These are phyloP conservation scores for Chiloscyllium plagiosum DNA, from an alignment of 2,113 vertebrate genomes.

Conservation along the genomic window DNA sequence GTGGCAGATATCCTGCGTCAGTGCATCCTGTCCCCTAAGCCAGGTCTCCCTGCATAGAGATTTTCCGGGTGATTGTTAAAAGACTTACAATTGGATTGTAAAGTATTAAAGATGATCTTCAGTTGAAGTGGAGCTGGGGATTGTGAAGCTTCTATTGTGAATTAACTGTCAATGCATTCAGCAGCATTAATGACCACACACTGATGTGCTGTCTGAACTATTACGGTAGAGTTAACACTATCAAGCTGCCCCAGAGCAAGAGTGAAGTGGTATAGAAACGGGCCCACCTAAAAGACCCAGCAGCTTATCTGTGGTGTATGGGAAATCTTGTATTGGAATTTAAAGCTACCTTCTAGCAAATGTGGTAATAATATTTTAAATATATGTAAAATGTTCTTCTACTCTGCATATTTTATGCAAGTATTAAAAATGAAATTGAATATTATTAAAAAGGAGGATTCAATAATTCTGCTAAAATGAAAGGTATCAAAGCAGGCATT, in stretches of 20 bases:
- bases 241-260: constrained; percentile 24
- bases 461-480: constrained; percentile 30
- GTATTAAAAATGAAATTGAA: constrained; percentile 35
- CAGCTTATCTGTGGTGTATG: constrained; percentile 7
- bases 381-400: constrained; percentile 26
- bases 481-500: constrained; percentile 27
- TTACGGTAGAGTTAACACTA: constrained; percentile 22
- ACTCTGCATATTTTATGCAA: constrained; percentile 18
- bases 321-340: constrained; percentile 4
- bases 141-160: not conserved
- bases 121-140: not conserved
- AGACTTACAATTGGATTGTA: not conserved
- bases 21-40: not conserved
- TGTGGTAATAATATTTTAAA: constrained; percentile 27
- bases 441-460: constrained; percentile 32
- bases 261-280: constrained; percentile 7
- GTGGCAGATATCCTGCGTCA: not conserved
- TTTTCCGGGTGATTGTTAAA: not conserved
- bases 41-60: not conserved
- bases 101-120: not conserved
- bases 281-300: not conserved
- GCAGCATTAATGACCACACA: not conserved
- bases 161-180: constrained; percentile 26
- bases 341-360: constrained; percentile 25
- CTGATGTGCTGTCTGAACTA: constrained; percentile 17